Conservation (phyloP, 2,113 vertebrate genomes). For the Tretioscincus oriximinensis region DNA sequence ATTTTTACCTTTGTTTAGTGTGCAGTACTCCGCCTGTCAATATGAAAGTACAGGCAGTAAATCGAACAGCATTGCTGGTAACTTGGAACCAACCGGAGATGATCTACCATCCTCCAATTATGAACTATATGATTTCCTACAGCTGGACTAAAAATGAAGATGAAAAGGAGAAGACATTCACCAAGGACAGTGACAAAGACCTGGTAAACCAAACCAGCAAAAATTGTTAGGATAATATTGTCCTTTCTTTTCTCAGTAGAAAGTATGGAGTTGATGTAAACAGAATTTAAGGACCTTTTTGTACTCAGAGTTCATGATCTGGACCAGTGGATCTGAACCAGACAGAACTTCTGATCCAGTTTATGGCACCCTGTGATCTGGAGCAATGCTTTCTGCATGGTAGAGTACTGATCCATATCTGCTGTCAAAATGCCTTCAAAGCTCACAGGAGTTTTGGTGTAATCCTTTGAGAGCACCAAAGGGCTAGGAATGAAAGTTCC, state of each 20-base stretch:
- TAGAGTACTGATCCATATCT: no score
- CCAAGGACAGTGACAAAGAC: slow-evolving; percentile 90
- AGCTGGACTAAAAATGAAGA: slow-evolving; percentile 97
- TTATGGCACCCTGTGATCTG: no score
- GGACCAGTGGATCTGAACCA: no score
- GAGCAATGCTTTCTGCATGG: no score
- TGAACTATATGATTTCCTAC: slow-evolving; percentile 95
- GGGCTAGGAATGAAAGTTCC: no score
- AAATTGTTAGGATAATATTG: slow-evolving; percentile 37
- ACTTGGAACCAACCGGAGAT: slow-evolving; percentile 90
- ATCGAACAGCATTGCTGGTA: slow-evolving; percentile 86
- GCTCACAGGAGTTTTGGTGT: no score
- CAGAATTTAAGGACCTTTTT: not conserved
- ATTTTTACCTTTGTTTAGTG: slow-evolving; percentile 64
- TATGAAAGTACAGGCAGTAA: slow-evolving; percentile 96
- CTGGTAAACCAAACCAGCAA: slow-evolving; percentile 77
- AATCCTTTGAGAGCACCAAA: no score
- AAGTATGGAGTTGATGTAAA: slow-evolving; percentile 29
- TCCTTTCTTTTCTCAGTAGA: slow-evolving; percentile 26
- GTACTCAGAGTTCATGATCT: no score
- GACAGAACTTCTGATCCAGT: no score
- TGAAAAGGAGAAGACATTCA: slow-evolving; percentile 92
- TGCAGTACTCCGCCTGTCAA: slow-evolving; percentile 94
- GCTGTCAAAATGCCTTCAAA: no score
- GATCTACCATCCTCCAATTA: slow-evolving; percentile 92